Evolutionary conservation across 2,797 vertebrate genomes (phyloP), one percentile per base, ranked within the genome.

Genomic region (Todus mexicanus): DNA sequence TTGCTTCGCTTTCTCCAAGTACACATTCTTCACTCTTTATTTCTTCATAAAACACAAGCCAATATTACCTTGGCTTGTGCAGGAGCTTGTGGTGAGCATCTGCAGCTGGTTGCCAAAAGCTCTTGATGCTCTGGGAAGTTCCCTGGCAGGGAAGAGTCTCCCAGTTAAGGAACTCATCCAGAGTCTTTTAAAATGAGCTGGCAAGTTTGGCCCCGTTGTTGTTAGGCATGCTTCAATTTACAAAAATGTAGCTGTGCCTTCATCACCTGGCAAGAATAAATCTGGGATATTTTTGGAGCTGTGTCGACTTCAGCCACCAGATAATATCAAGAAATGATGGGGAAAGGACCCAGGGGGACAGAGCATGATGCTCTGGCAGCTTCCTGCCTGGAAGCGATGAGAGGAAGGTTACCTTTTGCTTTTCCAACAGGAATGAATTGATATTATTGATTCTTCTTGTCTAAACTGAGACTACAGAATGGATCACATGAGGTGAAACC

Each of bases 71-170:
- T 31, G 50, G 29, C 29, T 35, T 53, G 20, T 5, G 2, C 5
- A 10, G 40, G 50, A 65, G 50, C 63, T 64, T 37, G 20, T 2
- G 1, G 26, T 1, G 1, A 65, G 50, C 1, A 0, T 65, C 54
- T 65, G 61, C 87, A 70, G 13, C 61, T 54, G 10, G 14, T 70
- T 70, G 53, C 51, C 66, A 69, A 45, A 51, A 61, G 25, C n/a
- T 82, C 42, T 22, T 42, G 48, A 33, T 64, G 50, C n/a, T 59
- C 11, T 1, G 0, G 23, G 65, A 80, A 68, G 37, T 79, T 75
- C 50, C 27, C 37, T 54, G 45, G 56, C 56, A 80, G 45, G 33
- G n/a, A 38, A 16, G 15, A 75, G 48, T 25, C 19, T 87, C 35
- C 33, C 37, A 70, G 3, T 66, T 74, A 37, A 81, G 33, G 23